Base-by-base conservation (phyloP, 2,113 vertebrate genomes). In the human (Homo sapiens) region DNA sequence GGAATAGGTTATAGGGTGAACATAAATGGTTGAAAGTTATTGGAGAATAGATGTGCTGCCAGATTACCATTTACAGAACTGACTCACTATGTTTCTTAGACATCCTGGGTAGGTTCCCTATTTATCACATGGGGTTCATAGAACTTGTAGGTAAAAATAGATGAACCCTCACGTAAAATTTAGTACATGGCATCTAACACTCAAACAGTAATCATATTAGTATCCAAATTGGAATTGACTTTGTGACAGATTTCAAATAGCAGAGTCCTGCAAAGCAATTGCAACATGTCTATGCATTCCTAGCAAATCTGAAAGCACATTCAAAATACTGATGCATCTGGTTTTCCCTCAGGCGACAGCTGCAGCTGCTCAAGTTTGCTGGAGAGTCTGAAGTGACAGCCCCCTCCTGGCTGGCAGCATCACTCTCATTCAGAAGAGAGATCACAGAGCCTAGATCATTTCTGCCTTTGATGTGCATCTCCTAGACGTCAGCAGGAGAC, bases 351-450 rank as follows among this genome's bases (percentile, higher is more conserved):
- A 89, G 61, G 38, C 93, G 11, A 93, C 95, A 97, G 84, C 89
- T 93, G 96, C 97, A 97, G 86, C 50, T 95, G 81, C 96, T 97
- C 95, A 86, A 66, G 92, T 57, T 64, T 85, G 91, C 73, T 96
- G 90, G 83, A 90, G 93, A 92, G 95, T 98, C 97, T 93, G 55
- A 97, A 93, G 96, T 76, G 40, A 86, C 83, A 98, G 92, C 89
- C 91, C 50, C 25, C 52, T 98, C 57, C 73, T 94, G 48, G 87
- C 94, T 22, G 23, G 85, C 59, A 97, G 83, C 12, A 14, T 90
- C 94, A 7, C 7, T 92, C 97, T 95, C 97, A 40, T 73, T 94
- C 72, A 90, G 59, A 92, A 98, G 61, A 97, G 78, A 95, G 98
- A 97, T 97, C 96, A 96, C 97, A 98, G 96, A 96, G 90, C 55